Evolutionary conservation across 92 coral and sea anemone genomes (phyloP).

Genomic region (Epizoanthus ramosus): DNA sequence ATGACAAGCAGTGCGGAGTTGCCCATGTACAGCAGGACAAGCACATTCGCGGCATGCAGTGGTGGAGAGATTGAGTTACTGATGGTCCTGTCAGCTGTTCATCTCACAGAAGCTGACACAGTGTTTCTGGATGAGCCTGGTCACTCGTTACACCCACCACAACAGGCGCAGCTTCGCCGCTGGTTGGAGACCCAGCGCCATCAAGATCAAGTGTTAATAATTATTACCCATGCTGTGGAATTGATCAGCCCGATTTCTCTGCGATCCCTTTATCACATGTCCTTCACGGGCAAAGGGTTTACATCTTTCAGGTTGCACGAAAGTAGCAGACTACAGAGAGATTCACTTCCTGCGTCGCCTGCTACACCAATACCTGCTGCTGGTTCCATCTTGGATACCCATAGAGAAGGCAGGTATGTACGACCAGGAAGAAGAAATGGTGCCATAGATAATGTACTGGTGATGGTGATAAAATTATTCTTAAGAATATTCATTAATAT

Average conservation of each 20-base stretch:
- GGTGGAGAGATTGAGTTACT: slow-evolving; percentile 28
- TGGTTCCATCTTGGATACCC: background rate
- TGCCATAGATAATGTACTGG: no score
- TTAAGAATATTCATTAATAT: no score
- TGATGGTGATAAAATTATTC: no score
- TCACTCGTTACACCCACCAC: slow-evolving; percentile 40
- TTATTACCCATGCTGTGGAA: slow-evolving; percentile 39
- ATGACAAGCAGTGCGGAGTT: background rate
- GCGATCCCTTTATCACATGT: slow-evolving; percentile 35
- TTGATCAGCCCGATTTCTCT: slow-evolving; percentile 40
- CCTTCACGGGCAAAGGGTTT: slow-evolving; percentile 13
- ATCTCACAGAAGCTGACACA: slow-evolving; percentile 12
- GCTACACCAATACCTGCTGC: background rate
- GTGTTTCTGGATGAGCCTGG: slow-evolving; percentile 43
- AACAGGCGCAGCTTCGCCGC: slow-evolving; percentile 53
- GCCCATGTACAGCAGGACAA: slow-evolving; percentile 3
- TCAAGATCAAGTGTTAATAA: slow-evolving; percentile 28
- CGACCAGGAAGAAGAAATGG: background rate
- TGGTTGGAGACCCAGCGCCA: slow-evolving; percentile 32
- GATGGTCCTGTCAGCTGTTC: slow-evolving; percentile 30
- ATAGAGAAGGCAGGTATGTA: background rate
- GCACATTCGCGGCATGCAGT: background rate
- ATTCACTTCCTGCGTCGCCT: no score
- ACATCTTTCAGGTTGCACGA: slow-evolving; percentile 5
- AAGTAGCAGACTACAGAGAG: background rate